Base-by-base conservation (phyloP, 2,888 invertebrate species). In the Eilema griseolum region DNA sequence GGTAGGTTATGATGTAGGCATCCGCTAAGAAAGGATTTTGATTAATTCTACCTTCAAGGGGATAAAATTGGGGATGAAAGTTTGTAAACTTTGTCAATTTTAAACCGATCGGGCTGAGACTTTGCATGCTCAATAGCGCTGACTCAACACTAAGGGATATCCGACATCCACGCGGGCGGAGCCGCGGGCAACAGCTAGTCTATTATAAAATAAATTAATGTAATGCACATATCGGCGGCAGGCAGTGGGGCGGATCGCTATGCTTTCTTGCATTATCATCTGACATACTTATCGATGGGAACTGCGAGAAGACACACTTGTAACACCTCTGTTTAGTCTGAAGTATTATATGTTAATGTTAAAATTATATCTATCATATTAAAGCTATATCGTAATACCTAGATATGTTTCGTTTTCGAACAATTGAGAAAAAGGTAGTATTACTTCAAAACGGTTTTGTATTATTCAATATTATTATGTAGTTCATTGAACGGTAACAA, bases 161-260 rank as follows among this genome's bases (percentile, higher is more conserved):
- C n/a, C n/a, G n/a, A n/a, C n/a, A n/a, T n/a, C n/a, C n/a, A n/a
- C n/a, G n/a, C n/a, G n/a, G n/a, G n/a, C n/a, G n/a, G n/a, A n/a
- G n/a, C n/a, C n/a, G n/a, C n/a, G n/a, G n/a, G n/a, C n/a, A n/a
- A n/a, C n/a, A n/a, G n/a, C n/a, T n/a, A n/a, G n/a, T n/a, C 4
- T 41, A 3, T 41, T 41, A 41, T 41, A 52, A 20, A 16, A n/a
- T 4, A 52, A 20, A 16, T 20, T 46, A 46, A 52, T n/a, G n/a
- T 52, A n/a, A 52, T 52, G 52, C 52, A 52, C 52, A 52, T 52
- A n/a, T n/a, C 20, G 52, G n/a, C 5, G 11, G 52, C 52, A 10
- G n/a, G 52, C 52, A 52, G 52, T 52, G 52, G 10, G 52, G 52
- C 52, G 52, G 52, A 52, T 52, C 52, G 52, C 52, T 52, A 52